These are phyloP conservation scores for Forbesichthys papilliferus DNA, from an alignment of 2,113 vertebrate genomes.

Conservation along the genomic window DNA sequence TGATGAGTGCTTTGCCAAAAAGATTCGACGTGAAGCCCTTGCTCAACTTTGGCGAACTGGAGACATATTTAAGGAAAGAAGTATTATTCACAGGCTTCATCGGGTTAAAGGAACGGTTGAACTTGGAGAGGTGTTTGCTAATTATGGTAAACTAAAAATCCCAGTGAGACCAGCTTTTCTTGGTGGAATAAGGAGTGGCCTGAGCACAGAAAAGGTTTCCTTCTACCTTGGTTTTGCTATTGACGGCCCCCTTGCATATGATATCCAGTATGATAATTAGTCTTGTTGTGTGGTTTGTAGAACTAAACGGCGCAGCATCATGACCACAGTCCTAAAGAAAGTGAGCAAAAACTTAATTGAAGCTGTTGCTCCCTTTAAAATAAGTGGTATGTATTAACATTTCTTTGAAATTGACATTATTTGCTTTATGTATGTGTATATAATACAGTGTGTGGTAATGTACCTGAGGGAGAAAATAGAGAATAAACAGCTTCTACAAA, in stretches of 20 bases:
- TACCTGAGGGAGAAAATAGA: too few species aligned
- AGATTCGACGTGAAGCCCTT: background rate
- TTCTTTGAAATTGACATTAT: too few species aligned
- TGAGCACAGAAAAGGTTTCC: conserved; percentile 65
- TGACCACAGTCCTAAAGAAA: background rate
- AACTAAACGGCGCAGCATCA: background rate
- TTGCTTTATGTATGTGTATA: too few species aligned
- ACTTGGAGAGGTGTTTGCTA: conserved; percentile 37
- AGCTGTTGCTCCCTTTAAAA: too few species aligned
- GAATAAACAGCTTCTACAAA: too few species aligned
- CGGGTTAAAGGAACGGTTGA: conserved; percentile 51
- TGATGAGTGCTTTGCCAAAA: conserved; percentile 34
- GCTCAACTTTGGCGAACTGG: conserved; percentile 55
- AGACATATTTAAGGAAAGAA: conserved; percentile 53
- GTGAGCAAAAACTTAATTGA: too few species aligned
- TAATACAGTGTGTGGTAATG: too few species aligned
- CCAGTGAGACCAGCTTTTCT: conserved; percentile 46
- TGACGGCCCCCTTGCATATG: conserved; percentile 60
- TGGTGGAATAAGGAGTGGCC: conserved; percentile 44
- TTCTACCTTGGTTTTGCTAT: conserved; percentile 69
- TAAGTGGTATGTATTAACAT: too few species aligned
- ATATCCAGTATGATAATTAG: conserved; percentile 52
- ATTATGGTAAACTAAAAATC: conserved; percentile 46
- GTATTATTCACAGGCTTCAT: conserved; percentile 32
- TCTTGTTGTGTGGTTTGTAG: too few species aligned